phyloP scores from a whole-genome alignment of 2,113 vertebrate species.

The Sarotherodon lohbergeri region DNA sequence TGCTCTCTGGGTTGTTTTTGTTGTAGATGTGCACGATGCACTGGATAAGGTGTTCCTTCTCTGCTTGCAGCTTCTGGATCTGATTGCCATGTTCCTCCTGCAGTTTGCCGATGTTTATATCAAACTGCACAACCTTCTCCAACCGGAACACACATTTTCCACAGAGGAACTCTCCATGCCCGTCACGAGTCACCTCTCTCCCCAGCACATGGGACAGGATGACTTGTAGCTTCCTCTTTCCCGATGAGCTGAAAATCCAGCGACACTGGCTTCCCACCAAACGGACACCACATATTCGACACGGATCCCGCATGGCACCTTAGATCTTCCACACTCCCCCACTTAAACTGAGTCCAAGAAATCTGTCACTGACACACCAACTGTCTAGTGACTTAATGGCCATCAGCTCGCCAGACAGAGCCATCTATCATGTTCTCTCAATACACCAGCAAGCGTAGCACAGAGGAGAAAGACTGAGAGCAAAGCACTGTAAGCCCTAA shows the following conservation, averaged over 20 bases:
- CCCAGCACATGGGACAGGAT: constrained; percentile 71
- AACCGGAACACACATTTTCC: constrained; percentile 75
- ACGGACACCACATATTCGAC: constrained; percentile 66
- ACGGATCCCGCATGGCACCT: constrained; percentile 64
- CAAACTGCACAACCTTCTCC: constrained; percentile 68
- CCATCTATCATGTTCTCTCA: constrained; percentile 33
- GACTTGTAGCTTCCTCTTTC: constrained; percentile 65
- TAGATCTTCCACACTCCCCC: background rate
- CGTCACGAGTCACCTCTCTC: constrained; percentile 63
- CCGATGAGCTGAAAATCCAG: constrained; percentile 72
- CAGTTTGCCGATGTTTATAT: constrained; percentile 59
- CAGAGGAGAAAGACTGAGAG: constrained; percentile 43
- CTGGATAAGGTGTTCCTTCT: constrained; percentile 63
- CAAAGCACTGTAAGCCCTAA: constrained; percentile 61
- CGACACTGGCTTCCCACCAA: constrained; percentile 69
- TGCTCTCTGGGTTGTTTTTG: constrained; percentile 53
- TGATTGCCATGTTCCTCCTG: constrained; percentile 51
- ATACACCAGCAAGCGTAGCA: constrained; percentile 22
- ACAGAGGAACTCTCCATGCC: constrained; percentile 70
- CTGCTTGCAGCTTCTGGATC: constrained; percentile 60
- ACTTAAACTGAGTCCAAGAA: background rate
- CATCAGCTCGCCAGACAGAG: constrained; percentile 6
- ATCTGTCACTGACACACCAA: background rate
- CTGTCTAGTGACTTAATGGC: background rate
- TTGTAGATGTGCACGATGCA: constrained; percentile 69